These are phyloP conservation scores for Scolanthus callimorphus DNA, from an alignment of 92 coral and sea anemone genomes.

Conservation along the genomic window DNA sequence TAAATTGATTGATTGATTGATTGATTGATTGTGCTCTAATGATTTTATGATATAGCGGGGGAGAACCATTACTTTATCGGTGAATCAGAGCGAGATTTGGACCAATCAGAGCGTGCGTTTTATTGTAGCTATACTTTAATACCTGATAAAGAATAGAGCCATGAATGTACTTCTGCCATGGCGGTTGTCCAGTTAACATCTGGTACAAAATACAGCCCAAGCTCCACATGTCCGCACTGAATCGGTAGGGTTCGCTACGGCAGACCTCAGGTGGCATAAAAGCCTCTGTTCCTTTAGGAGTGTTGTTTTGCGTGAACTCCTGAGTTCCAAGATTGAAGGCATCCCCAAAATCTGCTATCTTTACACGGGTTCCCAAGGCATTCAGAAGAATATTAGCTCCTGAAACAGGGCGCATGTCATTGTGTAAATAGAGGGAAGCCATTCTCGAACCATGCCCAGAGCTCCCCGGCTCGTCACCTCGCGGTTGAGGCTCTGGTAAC, in stretches of 20 bases:
- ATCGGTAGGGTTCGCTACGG: conserved; percentile 54
- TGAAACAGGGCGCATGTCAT: neutral
- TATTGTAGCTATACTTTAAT: too few species aligned
- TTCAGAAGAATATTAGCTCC: conserved; percentile 41
- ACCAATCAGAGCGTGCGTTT: too few species aligned
- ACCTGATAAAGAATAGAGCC: conserved; percentile 53
- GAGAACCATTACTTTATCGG: too few species aligned
- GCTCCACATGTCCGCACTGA: conserved; percentile 90
- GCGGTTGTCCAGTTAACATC: conserved; percentile 69
- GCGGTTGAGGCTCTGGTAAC: too few species aligned
- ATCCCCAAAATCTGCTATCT: conserved; percentile 47
- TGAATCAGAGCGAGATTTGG: too few species aligned
- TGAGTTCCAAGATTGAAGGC: conserved; percentile 17
- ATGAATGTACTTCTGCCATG: conserved; percentile 51
- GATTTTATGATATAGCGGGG: too few species aligned
- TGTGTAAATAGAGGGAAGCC: too few species aligned
- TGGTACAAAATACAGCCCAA: conserved; percentile 57
- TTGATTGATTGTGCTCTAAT: too few species aligned
- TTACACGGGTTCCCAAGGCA: conserved; percentile 7
- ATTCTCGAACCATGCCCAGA: too few species aligned
- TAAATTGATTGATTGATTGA: too few species aligned
- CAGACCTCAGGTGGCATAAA: conserved; percentile 71
- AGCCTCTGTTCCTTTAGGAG: conserved; percentile 40
- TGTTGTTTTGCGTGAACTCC: conserved; percentile 9
- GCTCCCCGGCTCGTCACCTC: too few species aligned